Conservation (phyloP, 1,140 invertebrate species). For the Solenopsis fugax region DNA sequence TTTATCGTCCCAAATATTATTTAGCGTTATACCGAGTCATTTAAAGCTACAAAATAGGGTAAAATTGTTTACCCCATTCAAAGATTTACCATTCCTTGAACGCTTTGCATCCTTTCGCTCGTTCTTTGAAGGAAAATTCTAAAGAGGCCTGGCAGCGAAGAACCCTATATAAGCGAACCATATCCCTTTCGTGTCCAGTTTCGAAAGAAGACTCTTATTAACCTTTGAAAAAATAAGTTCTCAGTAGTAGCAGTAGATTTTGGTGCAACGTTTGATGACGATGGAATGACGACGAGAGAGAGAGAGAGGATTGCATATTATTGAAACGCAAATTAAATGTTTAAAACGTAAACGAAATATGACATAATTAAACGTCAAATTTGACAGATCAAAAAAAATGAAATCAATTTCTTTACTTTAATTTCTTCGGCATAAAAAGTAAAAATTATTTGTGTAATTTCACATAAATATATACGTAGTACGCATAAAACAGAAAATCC, state of each 20-base stretch:
- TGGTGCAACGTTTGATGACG: slow-evolving; percentile 1
- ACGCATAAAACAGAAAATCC: not conserved
- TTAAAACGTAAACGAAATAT: not conserved
- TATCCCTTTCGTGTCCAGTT: slow-evolving; percentile 28
- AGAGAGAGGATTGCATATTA: not conserved
- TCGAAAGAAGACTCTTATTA: slow-evolving; percentile 51
- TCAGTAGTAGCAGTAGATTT: not conserved
- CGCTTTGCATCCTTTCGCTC: slow-evolving; percentile 11
- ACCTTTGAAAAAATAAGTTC: slow-evolving; percentile 34
- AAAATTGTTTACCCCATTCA: slow-evolving; percentile 42
- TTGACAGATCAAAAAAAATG: not conserved
- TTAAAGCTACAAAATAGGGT: slow-evolving; percentile 37
- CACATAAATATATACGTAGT: not conserved
- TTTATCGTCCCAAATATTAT: slow-evolving; percentile 18
- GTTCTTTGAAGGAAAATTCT: slow-evolving; percentile 55
- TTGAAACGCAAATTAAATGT: not conserved
- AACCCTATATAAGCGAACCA: slow-evolving; percentile 47
- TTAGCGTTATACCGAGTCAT: slow-evolving; percentile 12
- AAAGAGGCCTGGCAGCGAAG: slow-evolving; percentile 55
- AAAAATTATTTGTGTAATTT: not conserved
- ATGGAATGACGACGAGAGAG: not conserved
- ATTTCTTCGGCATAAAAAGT: not conserved
- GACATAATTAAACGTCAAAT: not conserved
- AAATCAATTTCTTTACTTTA: not conserved
- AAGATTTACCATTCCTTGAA: slow-evolving; percentile 27